Percentiles rank a stretch among this genome's conserved stretches.
Evolutionary conservation across 2,797 vertebrate species (phyloP).

Genomic region (Natrix natrix): DNA sequence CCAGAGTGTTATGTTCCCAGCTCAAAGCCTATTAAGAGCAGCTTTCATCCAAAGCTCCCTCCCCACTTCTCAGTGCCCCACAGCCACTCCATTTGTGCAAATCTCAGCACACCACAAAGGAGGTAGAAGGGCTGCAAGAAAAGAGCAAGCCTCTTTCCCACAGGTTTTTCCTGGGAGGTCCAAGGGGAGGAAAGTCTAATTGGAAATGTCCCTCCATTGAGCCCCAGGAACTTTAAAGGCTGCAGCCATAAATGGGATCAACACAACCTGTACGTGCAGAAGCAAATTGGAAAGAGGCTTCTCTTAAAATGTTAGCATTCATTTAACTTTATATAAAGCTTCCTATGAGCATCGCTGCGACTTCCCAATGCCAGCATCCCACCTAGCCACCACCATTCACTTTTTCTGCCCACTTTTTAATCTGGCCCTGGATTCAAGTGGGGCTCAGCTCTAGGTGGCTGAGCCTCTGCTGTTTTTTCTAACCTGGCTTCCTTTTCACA

Average conservation of each 20-base stretch:
- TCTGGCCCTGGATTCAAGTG: background rate
- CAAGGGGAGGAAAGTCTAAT: background rate
- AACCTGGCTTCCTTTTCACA: conserved; percentile 73
- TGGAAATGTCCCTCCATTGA: background rate
- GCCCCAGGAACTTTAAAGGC: background rate
- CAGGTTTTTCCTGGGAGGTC: background rate
- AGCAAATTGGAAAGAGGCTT: background rate
- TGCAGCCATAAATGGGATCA: background rate
- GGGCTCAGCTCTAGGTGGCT: conserved; percentile 62
- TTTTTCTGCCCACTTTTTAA: background rate
- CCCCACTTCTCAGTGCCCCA: background rate
- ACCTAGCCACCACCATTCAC: background rate
- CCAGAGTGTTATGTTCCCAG: conserved; percentile 29
- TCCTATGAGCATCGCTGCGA: background rate
- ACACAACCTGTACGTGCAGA: background rate
- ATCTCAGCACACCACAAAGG: background rate
- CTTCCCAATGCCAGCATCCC: background rate
- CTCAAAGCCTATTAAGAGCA: conserved; percentile 31
- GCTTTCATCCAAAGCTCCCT: background rate
- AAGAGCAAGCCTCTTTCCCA: background rate
- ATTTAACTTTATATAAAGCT: background rate
- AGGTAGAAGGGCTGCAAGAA: background rate
- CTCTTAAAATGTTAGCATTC: background rate
- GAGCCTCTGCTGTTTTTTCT: conserved; percentile 64
- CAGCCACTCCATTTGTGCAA: background rate